Evolutionary conservation across 2,113 vertebrate genomes (phyloP), one percentile per base, ranked within the genome.

Genomic region (Oncorhynchus masou): DNA sequence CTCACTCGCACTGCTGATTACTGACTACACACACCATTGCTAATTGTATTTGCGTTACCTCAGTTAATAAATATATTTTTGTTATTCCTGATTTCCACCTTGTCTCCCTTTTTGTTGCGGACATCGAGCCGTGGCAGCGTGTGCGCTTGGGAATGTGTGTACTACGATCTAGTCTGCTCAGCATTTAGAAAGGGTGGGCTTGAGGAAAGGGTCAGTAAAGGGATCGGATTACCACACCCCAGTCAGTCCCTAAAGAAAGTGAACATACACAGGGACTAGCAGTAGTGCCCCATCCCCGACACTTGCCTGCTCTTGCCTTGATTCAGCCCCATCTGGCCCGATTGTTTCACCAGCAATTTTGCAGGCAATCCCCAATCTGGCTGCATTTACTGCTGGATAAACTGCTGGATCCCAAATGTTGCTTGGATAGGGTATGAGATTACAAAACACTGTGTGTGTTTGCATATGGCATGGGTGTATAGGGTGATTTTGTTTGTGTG

Each of bases 261-360:
- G 60, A 54, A 77, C 2, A 27, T 27, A 70, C 45, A 11, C 48
- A 65, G 68, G 39, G 31, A 62, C 69, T 15, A 66, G 24, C 13
- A 6, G 22, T 25, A 27, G 76, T 71, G 79, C 12, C 64, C 25
- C 25, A 11, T 34, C 29, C 4, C 19, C 15, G 29, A 39, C 66
- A 31, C 5, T 29, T 13, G 22, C 60, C 24, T 19, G 54, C 75
- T 70, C 20, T 74, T 66, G 62, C 72, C 72, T 74, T 64, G 27
- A 2, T 49, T 74, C 34, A 5, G 31, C 51, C 78, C 75, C 75
- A 82, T 76, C 73, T 85, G 75, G 60, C 48, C 29, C 31, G 75
- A 74, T 68, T 75, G 89, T 91, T 90, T 89, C 88, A 89, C 80
- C 78, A 85, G 81, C 73, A 22, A 6, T 75, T 89, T 89, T 89